These are phyloP conservation scores for Eublepharis macularius DNA, from an alignment of 2,113 vertebrate species.

Conservation along the genomic window DNA sequence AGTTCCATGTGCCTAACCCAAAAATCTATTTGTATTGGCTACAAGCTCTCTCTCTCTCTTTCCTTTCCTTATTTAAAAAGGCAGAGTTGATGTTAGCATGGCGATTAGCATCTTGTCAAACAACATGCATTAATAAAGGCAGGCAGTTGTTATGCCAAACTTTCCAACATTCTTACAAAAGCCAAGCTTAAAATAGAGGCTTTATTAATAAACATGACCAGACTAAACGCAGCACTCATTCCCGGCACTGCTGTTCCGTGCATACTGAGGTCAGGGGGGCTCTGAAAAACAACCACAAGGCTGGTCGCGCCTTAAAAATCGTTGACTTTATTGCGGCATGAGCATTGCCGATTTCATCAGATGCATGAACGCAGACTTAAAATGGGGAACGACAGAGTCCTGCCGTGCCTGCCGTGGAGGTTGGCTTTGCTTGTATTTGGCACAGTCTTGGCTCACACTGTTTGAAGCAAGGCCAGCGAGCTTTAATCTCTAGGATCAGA, in stretches of 20 bases:
- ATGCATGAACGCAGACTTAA: background rate
- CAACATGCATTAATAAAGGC: slow-evolving; percentile 22
- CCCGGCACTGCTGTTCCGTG: background rate
- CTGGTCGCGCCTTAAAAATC: background rate
- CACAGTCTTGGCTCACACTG: no score
- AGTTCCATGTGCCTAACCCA: no score
- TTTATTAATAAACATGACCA: slow-evolving; percentile 26
- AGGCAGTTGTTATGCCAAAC: slow-evolving; percentile 1
- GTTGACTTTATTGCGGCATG: background rate
- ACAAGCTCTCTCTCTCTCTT: background rate
- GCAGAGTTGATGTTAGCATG: background rate
- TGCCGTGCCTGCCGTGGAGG: no score
- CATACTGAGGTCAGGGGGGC: background rate
- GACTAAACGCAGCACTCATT: fast-evolving
- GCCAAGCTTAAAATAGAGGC: slow-evolving; percentile 31
- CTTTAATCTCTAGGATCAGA: slow-evolving; percentile 12
- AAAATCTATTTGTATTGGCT: no score
- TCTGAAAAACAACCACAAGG: background rate
- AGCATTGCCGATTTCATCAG: background rate
- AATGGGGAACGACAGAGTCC: no score
- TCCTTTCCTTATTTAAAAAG: slow-evolving; percentile 12
- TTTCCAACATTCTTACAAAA: slow-evolving; percentile 1
- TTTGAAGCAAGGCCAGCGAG: background rate
- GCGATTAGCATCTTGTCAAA: slow-evolving; percentile 17
- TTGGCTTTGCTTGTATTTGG: background rate